Evolutionary conservation across 2,797 vertebrate species (phyloP).

Genomic region (Synanceia verrucosa): DNA sequence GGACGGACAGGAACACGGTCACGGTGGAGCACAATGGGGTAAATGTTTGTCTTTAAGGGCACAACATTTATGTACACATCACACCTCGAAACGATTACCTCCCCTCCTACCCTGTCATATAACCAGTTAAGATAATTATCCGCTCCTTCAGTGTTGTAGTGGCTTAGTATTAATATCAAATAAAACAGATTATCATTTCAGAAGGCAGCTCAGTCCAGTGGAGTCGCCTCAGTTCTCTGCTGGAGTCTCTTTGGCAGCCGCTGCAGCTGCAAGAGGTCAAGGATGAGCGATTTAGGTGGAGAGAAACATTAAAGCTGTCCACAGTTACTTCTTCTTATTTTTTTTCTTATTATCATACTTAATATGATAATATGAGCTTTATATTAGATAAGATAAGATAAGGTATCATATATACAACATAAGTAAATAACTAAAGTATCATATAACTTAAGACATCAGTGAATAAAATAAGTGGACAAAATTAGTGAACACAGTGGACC

Average conservation of each 20-base stretch:
- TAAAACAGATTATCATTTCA: constrained; percentile 28
- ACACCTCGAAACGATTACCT: constrained; percentile 28
- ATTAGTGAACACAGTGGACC: too few relatives aligned
- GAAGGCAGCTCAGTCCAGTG: constrained; percentile 25
- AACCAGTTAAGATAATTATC: constrained; percentile 27
- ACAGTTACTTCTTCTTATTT: background rate
- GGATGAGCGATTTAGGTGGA: background rate
- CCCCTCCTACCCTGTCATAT: constrained; percentile 37
- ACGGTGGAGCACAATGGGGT: constrained; percentile 61
- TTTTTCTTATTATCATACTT: too few relatives aligned
- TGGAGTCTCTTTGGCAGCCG: constrained; percentile 74
- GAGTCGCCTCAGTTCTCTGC: constrained; percentile 68
- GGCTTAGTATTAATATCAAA: constrained; percentile 47
- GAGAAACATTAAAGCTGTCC: background rate
- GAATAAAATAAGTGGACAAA: too few relatives aligned
- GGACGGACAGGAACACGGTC: constrained; percentile 66
- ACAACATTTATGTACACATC: constrained; percentile 57
- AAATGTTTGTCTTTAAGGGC: constrained; percentile 57
- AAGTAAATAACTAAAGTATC: too few relatives aligned
- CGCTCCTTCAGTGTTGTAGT: constrained; percentile 20
- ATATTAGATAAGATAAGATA: too few relatives aligned
- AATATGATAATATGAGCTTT: background rate
- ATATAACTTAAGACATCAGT: too few relatives aligned
- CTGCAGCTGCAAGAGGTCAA: constrained; percentile 42
- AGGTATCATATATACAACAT: too few relatives aligned